Conservation (phyloP, 2,888 invertebrate genomes). For the Azorinus chamasolen region DNA sequence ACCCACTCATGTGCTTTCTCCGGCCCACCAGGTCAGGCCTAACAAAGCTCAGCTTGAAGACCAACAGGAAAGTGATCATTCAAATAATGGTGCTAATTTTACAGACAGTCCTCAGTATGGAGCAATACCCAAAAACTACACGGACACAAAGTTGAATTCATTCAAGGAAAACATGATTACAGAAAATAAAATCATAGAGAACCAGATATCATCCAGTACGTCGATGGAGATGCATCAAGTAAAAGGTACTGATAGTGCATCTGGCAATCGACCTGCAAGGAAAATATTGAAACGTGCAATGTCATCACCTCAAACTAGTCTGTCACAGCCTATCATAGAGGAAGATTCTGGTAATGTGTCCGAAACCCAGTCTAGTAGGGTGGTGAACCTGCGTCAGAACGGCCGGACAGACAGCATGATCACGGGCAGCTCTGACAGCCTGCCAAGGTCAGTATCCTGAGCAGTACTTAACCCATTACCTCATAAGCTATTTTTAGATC, state of each 20-base stretch:
- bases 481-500: too few relatives aligned
- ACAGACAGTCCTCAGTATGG: too few relatives aligned
- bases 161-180: slow-evolving; percentile 18
- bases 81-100: slow-evolving; percentile 11
- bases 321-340: slow-evolving; percentile 65
- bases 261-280: slow-evolving; percentile 63
- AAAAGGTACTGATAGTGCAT: not conserved
- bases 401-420: slow-evolving; percentile 78
- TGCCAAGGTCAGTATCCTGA: slow-evolving; percentile 77
- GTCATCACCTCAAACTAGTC: slow-evolving; percentile 69
- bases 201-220: too few relatives aligned
- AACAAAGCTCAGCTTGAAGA: slow-evolving; percentile 16
- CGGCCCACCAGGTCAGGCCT: slow-evolving; percentile 1
- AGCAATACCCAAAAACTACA: slow-evolving; percentile 5
- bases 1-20: slow-evolving; percentile 36
- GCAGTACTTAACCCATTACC: too few relatives aligned
- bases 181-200: too few relatives aligned
- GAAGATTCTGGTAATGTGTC: slow-evolving; percentile 60
- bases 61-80: slow-evolving; percentile 11
- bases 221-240: too few relatives aligned
- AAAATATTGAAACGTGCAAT: slow-evolving; percentile 77
- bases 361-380: slow-evolving; percentile 30
- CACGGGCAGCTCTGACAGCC: slow-evolving; percentile 84
- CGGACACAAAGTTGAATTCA: slow-evolving; percentile 12
- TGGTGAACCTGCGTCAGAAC: slow-evolving; percentile 47